A percentile compares a stretch with the other conserved stretches of the same genome.
These are phyloP conservation scores for Paradisaea rubra DNA, from an alignment of 2,113 vertebrate genomes.

Conservation along the genomic window DNA sequence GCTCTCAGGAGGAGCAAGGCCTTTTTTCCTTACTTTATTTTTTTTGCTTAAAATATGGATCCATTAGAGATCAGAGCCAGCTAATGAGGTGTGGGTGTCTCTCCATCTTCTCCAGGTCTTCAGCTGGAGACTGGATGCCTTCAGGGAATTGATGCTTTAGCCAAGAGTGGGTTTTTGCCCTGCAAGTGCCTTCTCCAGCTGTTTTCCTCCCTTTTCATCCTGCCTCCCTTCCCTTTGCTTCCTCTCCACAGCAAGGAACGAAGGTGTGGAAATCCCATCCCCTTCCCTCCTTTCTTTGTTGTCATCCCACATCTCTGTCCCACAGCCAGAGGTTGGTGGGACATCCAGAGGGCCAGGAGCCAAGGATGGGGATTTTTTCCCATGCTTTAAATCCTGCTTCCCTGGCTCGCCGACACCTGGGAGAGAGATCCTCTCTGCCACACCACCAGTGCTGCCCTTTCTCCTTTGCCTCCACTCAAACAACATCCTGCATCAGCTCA, in stretches of 20 bases:
- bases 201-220: background rate
- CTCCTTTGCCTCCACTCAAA: background rate
- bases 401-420: fast-evolving
- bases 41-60: background rate
- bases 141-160: background rate
- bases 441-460: background rate
- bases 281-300: background rate
- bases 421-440: background rate
- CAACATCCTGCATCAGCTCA: background rate
- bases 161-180: fast-evolving
- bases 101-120: background rate
- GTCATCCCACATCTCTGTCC: background rate
- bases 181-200: background rate
- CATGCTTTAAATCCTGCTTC: background rate
- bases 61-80: background rate
- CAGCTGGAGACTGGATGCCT: background rate
- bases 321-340: no score
- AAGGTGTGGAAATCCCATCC: background rate
- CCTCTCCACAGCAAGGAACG: fast-evolving
- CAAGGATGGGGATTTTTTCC: fast-evolving
- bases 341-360: background rate
- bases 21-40: fast-evolving
- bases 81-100: fast-evolving
- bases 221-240: background rate
- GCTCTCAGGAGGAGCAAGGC: background rate